Conservation (phyloP, 1,140 invertebrate species). For the Cydia splendana region DNA sequence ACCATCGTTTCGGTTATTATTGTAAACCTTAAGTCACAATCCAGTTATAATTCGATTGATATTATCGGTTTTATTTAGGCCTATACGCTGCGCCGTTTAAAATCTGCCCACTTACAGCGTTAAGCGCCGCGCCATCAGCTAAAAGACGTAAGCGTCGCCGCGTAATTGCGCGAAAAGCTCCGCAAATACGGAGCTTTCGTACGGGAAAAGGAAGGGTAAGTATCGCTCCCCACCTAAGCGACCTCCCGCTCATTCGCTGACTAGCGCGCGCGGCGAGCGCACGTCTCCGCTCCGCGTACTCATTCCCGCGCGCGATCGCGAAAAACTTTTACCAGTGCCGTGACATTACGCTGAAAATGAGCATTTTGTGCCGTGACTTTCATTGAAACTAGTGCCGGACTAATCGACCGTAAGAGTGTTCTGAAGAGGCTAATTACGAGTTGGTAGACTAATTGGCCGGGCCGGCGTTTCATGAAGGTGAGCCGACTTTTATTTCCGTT, state of each 20-base stretch:
- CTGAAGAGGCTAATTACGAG: conserved; percentile 74
- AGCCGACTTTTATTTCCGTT: conserved; percentile 79
- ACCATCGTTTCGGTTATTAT: background rate
- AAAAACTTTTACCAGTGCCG: conserved; percentile 72
- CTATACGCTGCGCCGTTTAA: conserved; percentile 71
- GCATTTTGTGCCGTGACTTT: conserved; percentile 66
- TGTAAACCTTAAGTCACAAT: background rate
- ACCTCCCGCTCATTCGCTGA: conserved; percentile 29
- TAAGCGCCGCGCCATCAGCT: conserved; percentile 51
- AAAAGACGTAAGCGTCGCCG: conserved; percentile 48
- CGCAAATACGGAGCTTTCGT: conserved; percentile 64
- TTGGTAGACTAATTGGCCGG: conserved; percentile 74
- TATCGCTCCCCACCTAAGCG: conserved; percentile 58
- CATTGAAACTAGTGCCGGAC: conserved; percentile 60
- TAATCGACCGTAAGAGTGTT: conserved; percentile 57
- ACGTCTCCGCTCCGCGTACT: conserved; percentile 44
- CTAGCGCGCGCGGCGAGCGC: conserved; percentile 39
- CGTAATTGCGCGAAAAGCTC: conserved; percentile 64
- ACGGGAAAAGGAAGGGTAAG: conserved; percentile 66
- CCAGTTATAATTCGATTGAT: conserved; percentile 56
- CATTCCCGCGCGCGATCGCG: conserved; percentile 71
- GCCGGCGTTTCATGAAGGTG: conserved; percentile 79
- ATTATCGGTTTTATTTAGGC: conserved; percentile 71
- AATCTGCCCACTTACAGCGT: conserved; percentile 77
- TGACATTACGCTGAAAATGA: conserved; percentile 60